Base-by-base conservation (phyloP, 2,797 vertebrate genomes). In the Clamator glandarius region DNA sequence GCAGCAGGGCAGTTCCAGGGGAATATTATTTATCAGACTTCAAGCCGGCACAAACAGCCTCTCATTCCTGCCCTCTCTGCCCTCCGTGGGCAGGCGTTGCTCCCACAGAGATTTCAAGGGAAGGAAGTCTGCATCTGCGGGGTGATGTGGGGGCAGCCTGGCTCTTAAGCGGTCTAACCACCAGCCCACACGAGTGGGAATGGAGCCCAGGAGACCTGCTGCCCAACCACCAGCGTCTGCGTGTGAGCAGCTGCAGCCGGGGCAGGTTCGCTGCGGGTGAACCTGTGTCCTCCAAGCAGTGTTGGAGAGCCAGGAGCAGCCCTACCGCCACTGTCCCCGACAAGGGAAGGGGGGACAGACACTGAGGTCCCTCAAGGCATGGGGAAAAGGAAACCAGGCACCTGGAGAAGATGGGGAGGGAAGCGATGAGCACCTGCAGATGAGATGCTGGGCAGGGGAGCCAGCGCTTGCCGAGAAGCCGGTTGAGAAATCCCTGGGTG, bases 111-210 rank as follows among this genome's bases (percentile, higher is more conserved):
- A 81, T 68, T 48, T 93, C 93, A 78, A 69, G 96, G 95, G 96
- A 96, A 95, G 96, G 92, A 96, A 96, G 95, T 90, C 95, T 87
- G 83, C 91, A 90, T 86, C 92, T 92, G 92, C 69, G 31, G 89
- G 95, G 95, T 0, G 23, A 52, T 36, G 78, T 94, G 92, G 93
- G 92, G 91, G 77, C 93, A 97, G 95, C 87, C 85, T 29, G 59
- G 70, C 81, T 91, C 96, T 83, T 21, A 36, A 94, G 91, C 64
- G 95, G 91, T 94, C 93, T 85, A 61, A 96, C 93, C 95, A 85
- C 81, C 5, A 90, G 93, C 91, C 92, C 96, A 83, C 92, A 83
- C 4, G 26, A 63, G 59, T 89, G 90, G 96, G 96, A 81, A 90
- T 0, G 0, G 74, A 79, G 96, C 96, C 93, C 92, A 46, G 66